Evolutionary conservation across 2,113 vertebrate genomes (phyloP), one percentile per base, ranked within the genome.

Genomic region (Rynchops niger): DNA sequence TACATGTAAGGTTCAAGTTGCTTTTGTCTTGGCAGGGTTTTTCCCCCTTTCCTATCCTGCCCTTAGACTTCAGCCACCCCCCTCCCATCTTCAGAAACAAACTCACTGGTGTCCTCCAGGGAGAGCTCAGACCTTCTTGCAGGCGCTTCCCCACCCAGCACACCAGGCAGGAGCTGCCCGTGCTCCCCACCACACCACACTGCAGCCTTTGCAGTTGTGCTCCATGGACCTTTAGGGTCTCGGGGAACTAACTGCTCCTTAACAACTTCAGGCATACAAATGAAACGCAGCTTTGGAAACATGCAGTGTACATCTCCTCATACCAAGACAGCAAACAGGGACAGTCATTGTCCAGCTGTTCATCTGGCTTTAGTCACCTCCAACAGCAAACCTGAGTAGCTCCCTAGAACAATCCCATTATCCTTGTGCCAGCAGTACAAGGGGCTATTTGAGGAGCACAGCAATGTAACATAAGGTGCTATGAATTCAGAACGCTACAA

Each of bases 271-370:
- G 66, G 26, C 78, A 15, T 3, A 7, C 0, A 1, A 58, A 43
- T 34, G 36, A 82, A 79, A 38, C 0, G 1, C 36, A 65, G 56
- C 49, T 56, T 80, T 47, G 20, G n/a, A 66, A 93, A 45, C 38
- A 18, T 2, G 0, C 32, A 12, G 29, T 0, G 2, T 16, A 12
- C 5, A 0, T 21, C 52, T 59, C 36, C 27, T 49, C 1, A 3
- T 27, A 43, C 4, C 0, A 22, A 86, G 50, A 11, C 49, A 52
- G 10, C 30, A 50, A 58, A 36, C 2, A 3, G 1, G 19, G 25
- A 70, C 25, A 1, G 0, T 0, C 22, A 0, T 2, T 25, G 67
- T 58, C n/a, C 84, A 67, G 38, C 59, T 66, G 15, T 30, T 71
- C 4, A 50, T 43, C 49, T 84, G 38, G 0, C 72, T 76, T 65